Percentiles rank a stretch among this genome's conserved stretches.
Evolutionary conservation across 1,140 invertebrate genomes (phyloP).

Genomic region (Drosophila pruinosa): DNA sequence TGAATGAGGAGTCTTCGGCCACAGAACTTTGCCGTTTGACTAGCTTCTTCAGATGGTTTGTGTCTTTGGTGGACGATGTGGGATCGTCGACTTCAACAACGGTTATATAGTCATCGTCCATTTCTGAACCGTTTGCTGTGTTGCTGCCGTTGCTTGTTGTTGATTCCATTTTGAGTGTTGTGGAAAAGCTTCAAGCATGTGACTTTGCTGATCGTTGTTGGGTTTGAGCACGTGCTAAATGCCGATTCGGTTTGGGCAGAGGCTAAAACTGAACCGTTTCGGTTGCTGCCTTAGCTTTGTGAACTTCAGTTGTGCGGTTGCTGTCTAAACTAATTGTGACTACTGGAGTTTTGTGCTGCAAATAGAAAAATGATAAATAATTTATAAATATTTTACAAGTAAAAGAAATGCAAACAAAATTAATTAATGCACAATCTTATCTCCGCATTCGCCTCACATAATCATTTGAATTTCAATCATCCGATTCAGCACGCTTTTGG

Average conservation of each 20-base stretch:
- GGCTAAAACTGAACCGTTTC: background rate
- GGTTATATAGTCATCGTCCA: conserved; percentile 85
- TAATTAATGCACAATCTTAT: background rate
- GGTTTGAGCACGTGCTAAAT: conserved; percentile 11
- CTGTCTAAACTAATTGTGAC: conserved; percentile 19
- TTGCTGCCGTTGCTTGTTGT: conserved; percentile 29
- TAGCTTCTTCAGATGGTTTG: conserved; percentile 80
- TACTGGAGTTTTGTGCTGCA: conserved; percentile 12
- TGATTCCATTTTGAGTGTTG: conserved; percentile 34
- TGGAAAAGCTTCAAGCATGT: conserved; percentile 29
- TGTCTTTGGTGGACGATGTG: conserved; percentile 70
- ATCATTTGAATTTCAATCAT: conserved; percentile 13
- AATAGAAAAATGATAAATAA: background rate
- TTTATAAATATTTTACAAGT: background rate
- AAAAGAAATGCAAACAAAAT: background rate
- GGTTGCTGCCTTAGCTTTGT: conserved; percentile 25
- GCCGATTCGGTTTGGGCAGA: background rate
- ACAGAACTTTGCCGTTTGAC: conserved; percentile 81
- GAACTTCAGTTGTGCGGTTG: conserved; percentile 31
- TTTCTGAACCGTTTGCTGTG: conserved; percentile 33
- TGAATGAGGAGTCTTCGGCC: conserved; percentile 74
- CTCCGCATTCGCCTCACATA: background rate
- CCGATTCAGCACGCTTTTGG: conserved; percentile 20
- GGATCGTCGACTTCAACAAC: conserved; percentile 87
- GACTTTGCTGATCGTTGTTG: conserved; percentile 10